Percentiles rank a stretch among this genome's conserved stretches.
Conservation (phyloP, 2,113 vertebrate species). For the Anser brachyrhynchus region DNA sequence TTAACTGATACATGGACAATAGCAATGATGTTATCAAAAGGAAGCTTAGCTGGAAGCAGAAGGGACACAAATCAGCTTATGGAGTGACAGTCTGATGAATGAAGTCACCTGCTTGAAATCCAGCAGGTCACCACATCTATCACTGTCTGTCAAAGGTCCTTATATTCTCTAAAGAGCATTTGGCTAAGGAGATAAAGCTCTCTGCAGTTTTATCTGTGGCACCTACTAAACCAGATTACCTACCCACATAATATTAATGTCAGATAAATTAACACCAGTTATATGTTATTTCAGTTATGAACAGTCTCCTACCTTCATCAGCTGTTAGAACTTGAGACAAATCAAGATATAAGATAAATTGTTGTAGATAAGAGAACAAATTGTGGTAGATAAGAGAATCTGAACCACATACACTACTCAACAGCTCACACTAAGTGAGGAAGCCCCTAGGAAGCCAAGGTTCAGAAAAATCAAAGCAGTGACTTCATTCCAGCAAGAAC, state of each 20-base stretch:
- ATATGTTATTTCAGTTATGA: not conserved
- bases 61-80: not conserved
- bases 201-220: not conserved
- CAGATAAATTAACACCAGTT: not conserved
- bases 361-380: not conserved
- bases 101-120: not conserved
- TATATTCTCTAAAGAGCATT: not conserved
- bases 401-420: not conserved
- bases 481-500: not conserved
- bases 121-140: not conserved
- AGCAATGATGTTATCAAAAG: not conserved
- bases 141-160: not conserved
- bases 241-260: not conserved
- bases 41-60: not conserved
- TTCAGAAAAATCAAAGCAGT: not conserved
- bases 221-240: not conserved
- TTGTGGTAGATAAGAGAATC: not conserved
- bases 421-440: not conserved
- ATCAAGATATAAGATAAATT: not conserved
- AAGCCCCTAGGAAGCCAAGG: rapidly evolving
- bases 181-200: not conserved
- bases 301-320: not conserved
- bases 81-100: not conserved
- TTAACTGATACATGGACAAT: not conserved
- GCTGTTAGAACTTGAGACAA: not conserved